Evolutionary conservation across 2,888 invertebrate genomes (phyloP), one percentile per base, ranked within the genome.

Genomic region (Cantharis lateralis): DNA sequence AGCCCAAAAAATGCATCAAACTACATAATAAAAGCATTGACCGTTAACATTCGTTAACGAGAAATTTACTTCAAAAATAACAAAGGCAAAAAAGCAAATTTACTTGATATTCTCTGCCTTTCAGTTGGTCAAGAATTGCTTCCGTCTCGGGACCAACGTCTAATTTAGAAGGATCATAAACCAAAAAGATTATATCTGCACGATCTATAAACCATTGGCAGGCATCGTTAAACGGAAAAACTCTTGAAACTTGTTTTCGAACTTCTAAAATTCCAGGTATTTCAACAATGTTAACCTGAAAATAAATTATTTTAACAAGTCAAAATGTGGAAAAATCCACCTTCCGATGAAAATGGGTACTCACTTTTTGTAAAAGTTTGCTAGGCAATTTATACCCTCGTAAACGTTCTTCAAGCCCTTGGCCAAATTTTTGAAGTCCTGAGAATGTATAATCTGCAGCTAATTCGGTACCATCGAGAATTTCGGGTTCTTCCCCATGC

Each of bases 121-220:
- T 98, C 72, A 98, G 92, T 89, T 97, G 97, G 88, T 97, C 97
- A 83, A 98, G 92, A 86, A 98, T 96, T 78, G 96, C 96, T 90
- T 98, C 97, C 74, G 98, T 95, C 89, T 98, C 97, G 80, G 96
- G 95, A 74, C 98, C 98, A 79, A 97, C 97, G 87, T 98, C 98
- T 83, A 98, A 91, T 89, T 98, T 98, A 48, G 96, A 95, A 78
- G 98, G 97, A 89, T 98, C 98, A 87, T 98, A 98, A 32, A 98
- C 95, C 75, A 98, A 91, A 90, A 98, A 97, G 87, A 98, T 97
- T 82, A 98, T 95, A 87, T 98, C 97, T 20, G 98, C 97, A 79
- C 97, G 92, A 89, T 98, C 97, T 85, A 98, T 97, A 89, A 98
- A 98, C 98, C 98, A 98, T 88, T 97, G 97, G 87, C 97, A 97